phyloP scores from a whole-genome alignment of 1,140 invertebrate species.

The Cotesia glomerata region DNA sequence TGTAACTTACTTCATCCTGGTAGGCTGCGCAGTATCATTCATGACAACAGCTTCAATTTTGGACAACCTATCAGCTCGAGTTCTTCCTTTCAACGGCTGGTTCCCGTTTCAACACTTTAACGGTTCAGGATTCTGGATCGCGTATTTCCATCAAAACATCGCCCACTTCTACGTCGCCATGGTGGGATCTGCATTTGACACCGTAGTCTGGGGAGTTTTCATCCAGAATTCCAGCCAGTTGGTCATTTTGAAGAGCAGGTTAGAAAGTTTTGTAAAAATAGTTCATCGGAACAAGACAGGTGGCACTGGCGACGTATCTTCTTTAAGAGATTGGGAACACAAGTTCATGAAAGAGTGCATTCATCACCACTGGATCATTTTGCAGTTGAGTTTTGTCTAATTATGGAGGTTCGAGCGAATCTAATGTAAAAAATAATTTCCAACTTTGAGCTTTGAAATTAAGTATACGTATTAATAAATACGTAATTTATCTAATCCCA shows the following conservation, averaged over 20 bases:
- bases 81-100: slow-evolving; percentile 38
- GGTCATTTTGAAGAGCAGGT: slow-evolving; percentile 33
- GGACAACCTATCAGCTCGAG: slow-evolving; percentile 12
- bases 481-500: too few relatives aligned
- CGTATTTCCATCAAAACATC: slow-evolving; percentile 38
- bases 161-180: slow-evolving; percentile 23
- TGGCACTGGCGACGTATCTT: neutral
- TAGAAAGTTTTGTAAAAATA: slow-evolving; percentile 11
- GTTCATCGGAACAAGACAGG: neutral
- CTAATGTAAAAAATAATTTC: too few relatives aligned
- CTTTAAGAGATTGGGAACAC: neutral
- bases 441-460: too few relatives aligned
- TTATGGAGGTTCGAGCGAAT: too few relatives aligned
- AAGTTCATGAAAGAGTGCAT: slow-evolving; percentile 31
- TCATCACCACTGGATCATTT: slow-evolving; percentile 38
- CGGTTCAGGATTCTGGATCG: slow-evolving; percentile 27
- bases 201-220: slow-evolving; percentile 32
- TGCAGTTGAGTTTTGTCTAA: slow-evolving; percentile 31
- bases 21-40: slow-evolving; percentile 26
- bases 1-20: neutral
- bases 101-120: slow-evolving; percentile 35
- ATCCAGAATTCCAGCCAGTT: slow-evolving; percentile 37
- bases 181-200: slow-evolving; percentile 39
- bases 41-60: slow-evolving; percentile 36
- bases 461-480: too few relatives aligned